A percentile compares a stretch with the other conserved stretches of the same genome.
Evolutionary conservation across 2,797 vertebrate genomes (phyloP).

Genomic region (Alcedo quadribrachys): DNA sequence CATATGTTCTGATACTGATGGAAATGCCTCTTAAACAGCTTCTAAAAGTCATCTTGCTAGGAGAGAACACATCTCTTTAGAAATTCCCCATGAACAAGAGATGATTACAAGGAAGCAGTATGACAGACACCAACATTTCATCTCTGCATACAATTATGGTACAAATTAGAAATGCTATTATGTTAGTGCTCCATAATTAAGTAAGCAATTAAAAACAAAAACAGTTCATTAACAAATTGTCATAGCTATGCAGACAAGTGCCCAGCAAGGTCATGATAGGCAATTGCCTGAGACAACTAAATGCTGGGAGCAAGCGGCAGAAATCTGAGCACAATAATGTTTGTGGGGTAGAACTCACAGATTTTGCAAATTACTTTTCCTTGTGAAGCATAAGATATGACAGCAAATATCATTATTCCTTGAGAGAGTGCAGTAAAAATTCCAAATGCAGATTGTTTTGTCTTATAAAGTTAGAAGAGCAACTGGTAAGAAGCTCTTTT

Average conservation of each 20-base stretch:
- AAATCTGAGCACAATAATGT: slow-evolving; percentile 24
- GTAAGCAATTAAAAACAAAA: slow-evolving; percentile 87
- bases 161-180: slow-evolving; percentile 85
- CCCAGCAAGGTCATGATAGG: slow-evolving; percentile 77
- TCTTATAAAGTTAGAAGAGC: slow-evolving; percentile 31
- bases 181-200: slow-evolving; percentile 83
- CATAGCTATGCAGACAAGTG: slow-evolving; percentile 76
- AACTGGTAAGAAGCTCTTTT: slow-evolving; percentile 16
- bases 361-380: slow-evolving; percentile 46
- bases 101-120: slow-evolving; percentile 78
- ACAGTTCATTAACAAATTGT: slow-evolving; percentile 85
- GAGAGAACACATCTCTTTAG: slow-evolving; percentile 76
- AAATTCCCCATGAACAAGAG: slow-evolving; percentile 78
- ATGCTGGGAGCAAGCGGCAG: slow-evolving; percentile 31
- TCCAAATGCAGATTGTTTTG: neutral
- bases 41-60: slow-evolving; percentile 67
- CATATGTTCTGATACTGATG: slow-evolving; percentile 18
- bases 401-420: slow-evolving; percentile 18
- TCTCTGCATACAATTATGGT: slow-evolving; percentile 83
- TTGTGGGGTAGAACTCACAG: neutral
- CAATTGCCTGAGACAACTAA: slow-evolving; percentile 66
- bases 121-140: slow-evolving; percentile 82
- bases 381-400: neutral
- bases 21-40: slow-evolving; percentile 64
- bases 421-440: neutral